Base-by-base conservation (phyloP, 2,888 invertebrate species). In the Eudemis profundana region DNA sequence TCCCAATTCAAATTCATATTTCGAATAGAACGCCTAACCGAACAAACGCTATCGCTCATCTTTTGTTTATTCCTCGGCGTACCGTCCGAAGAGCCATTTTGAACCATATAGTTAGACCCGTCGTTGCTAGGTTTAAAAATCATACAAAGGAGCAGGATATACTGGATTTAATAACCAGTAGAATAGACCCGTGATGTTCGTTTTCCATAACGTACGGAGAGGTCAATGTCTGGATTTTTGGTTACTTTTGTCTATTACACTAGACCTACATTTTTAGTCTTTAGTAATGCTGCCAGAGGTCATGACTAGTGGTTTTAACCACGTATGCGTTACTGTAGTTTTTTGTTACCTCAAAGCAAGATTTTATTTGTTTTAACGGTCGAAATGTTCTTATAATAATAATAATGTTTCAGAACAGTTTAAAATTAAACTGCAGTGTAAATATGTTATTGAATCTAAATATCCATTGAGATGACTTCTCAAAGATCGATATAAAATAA, bases 31-130 rank as follows among this genome's bases (percentile, higher is more conserved):
- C 79, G 80, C 80, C 81, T 83, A 82, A 82, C 80, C 85, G 86
- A 88, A 89, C 90, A 90, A 90, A 89, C 88, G 90, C 87, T 90
- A 87, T 88, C 87, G 85, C 83, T 90, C 89, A 85, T 84, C 86
- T 87, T 89, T 89, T 89, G 89, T 91, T 90, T 90, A 87, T 90
- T 89, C 38, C 44, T 59, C 50, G 64, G 51, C 44, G 51, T 29
- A 50, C 47, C 59, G 15, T 59, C 47, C 17, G 40, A 15, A 50
- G 50, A 61, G 50, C 33, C 19, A 23, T 2, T n/a, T 5, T 10
- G 5, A 14, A 8, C 33, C 44, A 51, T 1, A 29, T 33, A 15
- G 10, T 7, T 10, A 17, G 50, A 36, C 12, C 50, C 15, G 40
- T 29, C 4, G 23, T 21, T n/a, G 23, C 2, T 21, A 14, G 36